Evolutionary conservation across 2,888 invertebrate species (phyloP), one percentile per base, ranked within the genome.

Genomic region (Dendrolimus pini): DNA sequence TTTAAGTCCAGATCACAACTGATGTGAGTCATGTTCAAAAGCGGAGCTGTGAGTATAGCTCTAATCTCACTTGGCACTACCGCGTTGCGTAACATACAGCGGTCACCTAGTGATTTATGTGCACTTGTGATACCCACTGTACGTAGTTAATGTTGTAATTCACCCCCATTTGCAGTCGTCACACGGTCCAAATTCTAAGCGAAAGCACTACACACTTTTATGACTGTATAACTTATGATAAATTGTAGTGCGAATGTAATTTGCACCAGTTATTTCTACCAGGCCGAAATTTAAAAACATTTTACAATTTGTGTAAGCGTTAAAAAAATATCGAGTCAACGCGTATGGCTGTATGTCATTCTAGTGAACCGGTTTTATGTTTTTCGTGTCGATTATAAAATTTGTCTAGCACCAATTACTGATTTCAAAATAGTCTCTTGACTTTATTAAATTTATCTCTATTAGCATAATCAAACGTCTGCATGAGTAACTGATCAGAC

Each of bases 231-330:
- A 67, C 61, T 67, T 66, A 70, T 74, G 61, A 75, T 77, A 75
- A 72, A 75, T 77, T 71, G 67, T 65, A 61, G 64, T 63, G 63
- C 65, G 69, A 74, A 77, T 73, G 69, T 70, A 72, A 70, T 72
- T 59, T 56, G 56, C 64, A 64, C 63, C 47, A 47, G 65, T 68
- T 72, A 70, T 70, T 80, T 78, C 74, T 74, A 63, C 65, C 62
- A 71, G 71, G 59, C 30, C 30, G 30, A 30, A 30, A 30, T 30
- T 56, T 57, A 75, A 78, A 77, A 77, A 73, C 61, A 68, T 62
- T 59, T 61, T 58, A 59, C 66, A 63, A 65, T 79, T 80, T 82
- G 79, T 79, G 67, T 80, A 80, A 82, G 76, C 74, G 76, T 64
- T 78, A 78, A 75, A 75, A 80, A 83, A 82, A 73, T 65, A 30